Percentiles rank a stretch among this genome's conserved stretches.
Conservation (phyloP, 1,140 invertebrate genomes). For the Pseudomyrmex flavicornis region DNA sequence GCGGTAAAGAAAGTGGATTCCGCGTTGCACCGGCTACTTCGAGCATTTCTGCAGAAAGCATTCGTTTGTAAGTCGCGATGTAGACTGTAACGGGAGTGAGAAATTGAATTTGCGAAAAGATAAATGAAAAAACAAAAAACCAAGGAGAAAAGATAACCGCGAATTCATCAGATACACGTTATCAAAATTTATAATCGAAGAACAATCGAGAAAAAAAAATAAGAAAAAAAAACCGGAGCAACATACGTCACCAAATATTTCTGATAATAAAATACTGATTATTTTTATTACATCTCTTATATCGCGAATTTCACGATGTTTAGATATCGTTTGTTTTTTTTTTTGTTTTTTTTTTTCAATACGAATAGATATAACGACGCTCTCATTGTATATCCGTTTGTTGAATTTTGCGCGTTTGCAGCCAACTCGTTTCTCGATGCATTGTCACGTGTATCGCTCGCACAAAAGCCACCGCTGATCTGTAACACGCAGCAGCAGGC, state of each 20-base stretch:
- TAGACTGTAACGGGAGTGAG: not conserved
- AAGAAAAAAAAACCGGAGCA: not conserved
- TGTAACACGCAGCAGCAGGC: not conserved
- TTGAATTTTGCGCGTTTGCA: not conserved
- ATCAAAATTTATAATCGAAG: not conserved
- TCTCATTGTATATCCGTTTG: not conserved
- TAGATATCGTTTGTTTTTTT: too few species aligned
- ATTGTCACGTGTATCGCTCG: not conserved
- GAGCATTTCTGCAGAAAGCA: constrained; percentile 14
- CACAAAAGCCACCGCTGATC: not conserved
- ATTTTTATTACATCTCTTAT: too few species aligned
- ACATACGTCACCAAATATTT: not conserved
- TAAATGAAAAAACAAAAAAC: not conserved
- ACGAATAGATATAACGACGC: too few species aligned
- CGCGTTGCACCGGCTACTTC: not conserved
- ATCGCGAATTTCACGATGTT: too few species aligned
- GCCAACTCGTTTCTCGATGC: not conserved
- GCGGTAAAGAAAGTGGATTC: constrained; percentile 42
- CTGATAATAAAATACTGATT: not conserved
- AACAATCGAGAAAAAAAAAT: not conserved
- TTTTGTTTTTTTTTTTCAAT: too few species aligned
- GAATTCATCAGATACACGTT: too few species aligned
- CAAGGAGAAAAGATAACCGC: not conserved
- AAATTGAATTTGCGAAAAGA: constrained; percentile 8
- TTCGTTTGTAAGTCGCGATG: not conserved